Conservation (phyloP, 2,113 vertebrate species). For the Bucco capensis region DNA sequence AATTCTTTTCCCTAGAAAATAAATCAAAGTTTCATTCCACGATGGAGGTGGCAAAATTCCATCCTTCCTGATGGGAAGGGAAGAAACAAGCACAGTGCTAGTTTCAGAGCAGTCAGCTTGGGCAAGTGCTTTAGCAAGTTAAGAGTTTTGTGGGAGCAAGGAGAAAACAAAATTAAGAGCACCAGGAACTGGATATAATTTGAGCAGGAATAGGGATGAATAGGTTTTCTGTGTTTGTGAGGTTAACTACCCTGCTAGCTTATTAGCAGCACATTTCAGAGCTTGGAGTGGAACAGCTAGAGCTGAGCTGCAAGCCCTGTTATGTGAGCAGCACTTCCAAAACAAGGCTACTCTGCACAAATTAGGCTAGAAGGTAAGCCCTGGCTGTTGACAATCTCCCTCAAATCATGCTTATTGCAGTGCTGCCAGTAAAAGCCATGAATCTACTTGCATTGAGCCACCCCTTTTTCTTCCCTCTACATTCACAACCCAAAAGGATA, state of each 20-base stretch:
- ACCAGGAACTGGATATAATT: neutral
- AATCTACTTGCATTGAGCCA: neutral
- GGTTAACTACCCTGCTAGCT: neutral
- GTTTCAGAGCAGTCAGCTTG: neutral
- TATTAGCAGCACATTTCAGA: neutral
- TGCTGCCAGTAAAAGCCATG: neutral
- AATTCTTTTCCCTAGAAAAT: neutral
- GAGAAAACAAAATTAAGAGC: neutral
- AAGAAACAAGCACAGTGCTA: neutral
- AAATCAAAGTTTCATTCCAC: neutral
- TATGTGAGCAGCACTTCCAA: neutral
- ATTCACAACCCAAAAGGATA: neutral
- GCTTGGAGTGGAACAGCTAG: neutral
- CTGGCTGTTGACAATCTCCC: neutral
- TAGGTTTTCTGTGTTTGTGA: neutral
- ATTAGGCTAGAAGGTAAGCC: neutral
- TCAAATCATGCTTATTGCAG: neutral
- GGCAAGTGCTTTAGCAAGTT: neutral
- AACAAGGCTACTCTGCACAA: fast-evolving
- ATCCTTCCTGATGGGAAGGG: neutral
- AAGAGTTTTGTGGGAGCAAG: neutral
- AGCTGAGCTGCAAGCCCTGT: neutral
- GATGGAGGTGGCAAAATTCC: neutral
- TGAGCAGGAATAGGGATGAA: neutral
- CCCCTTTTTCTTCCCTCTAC: neutral